Base-by-base conservation (phyloP, 2,797 vertebrate genomes). In the Macrochelys suwanniensis region DNA sequence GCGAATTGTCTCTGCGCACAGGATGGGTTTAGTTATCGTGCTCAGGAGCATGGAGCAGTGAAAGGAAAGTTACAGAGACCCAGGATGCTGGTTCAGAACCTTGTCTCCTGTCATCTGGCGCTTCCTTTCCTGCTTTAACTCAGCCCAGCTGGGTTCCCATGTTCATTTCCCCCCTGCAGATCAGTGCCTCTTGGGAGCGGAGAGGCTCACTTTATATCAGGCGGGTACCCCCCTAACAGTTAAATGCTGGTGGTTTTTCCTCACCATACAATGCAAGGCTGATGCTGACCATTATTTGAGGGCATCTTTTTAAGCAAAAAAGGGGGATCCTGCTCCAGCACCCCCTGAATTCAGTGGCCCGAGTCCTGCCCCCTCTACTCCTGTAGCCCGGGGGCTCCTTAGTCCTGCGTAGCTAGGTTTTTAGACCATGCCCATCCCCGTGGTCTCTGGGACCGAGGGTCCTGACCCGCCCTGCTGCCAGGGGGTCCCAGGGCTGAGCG, bases 41-140 rank as follows among this genome's bases (percentile, higher is more conserved):
- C 71, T 85, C 83, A 81, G 68, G 82, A 85, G 42, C 50, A 51
- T 11, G 76, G 82, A 80, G 80, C 61, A 56, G 49, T 54, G 68
- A 78, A 89, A 92, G 50, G 53, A 33, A 85, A 89, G 77, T 89
- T 85, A 85, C 50, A 92, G 78, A 89, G 87, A 78, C 42, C 91
- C 81, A 85, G 81, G 77, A 85, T 68, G 89, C 87, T 82, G 49
- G 65, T 81, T 92, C 33, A 53, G 81, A 89, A 89, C 65, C 82
- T 85, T 85, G 56, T 89, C 8, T 23, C 65, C 82, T 89, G 82
- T 85, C 81, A 28, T 68, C 21, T 77, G 42, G 49, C n/a, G 42
- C 28, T 86, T 89, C 77, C 37, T 82, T 76, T 61, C 45, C 79
- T 65, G 76, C 28, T 65, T 56, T 81, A 85, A 89, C 78, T 53